phyloP scores from a whole-genome alignment of 2,797 vertebrate species.

The Rhabdomys pumilio region DNA sequence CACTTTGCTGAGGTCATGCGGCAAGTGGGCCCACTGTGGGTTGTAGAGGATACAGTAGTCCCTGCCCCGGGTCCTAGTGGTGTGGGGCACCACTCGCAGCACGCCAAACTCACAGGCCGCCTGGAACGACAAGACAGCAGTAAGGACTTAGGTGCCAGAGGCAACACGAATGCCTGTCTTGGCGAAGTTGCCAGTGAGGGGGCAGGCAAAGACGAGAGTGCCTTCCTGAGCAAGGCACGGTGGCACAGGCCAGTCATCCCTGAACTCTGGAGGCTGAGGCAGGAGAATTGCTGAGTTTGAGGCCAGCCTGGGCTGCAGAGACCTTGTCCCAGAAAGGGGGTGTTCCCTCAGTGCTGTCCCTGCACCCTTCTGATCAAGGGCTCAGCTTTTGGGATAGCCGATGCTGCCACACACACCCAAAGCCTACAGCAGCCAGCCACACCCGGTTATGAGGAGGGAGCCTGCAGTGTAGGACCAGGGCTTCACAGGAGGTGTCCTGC shows the following conservation, averaged over 20 bases:
- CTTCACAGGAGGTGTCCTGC: neutral
- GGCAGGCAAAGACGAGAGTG: neutral
- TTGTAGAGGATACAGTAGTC: conserved; percentile 99
- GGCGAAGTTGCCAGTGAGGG: neutral
- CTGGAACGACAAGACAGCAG: conserved; percentile 85
- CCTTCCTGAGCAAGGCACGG: neutral
- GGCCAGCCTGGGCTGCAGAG: neutral
- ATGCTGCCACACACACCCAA: neutral
- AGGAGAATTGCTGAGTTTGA: neutral
- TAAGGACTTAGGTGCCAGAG: neutral
- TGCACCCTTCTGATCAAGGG: neutral
- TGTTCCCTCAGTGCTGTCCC: neutral
- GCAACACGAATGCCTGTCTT: no score
- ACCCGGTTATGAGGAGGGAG: no score
- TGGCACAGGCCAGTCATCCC: neutral
- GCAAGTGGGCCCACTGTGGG: conserved; percentile 96
- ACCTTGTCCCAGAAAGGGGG: neutral
- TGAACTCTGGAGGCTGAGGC: neutral
- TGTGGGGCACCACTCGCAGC: conserved; percentile 94
- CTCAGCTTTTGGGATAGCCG: neutral
- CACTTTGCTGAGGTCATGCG: conserved; percentile 96
- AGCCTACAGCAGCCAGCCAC: neutral
- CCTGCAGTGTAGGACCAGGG: neutral
- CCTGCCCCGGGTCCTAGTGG: conserved; percentile 91
- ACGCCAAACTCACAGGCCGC: conserved; percentile 95